Evolutionary conservation across 2,888 invertebrate genomes (phyloP).

Genomic region (Phoronis australis): DNA sequence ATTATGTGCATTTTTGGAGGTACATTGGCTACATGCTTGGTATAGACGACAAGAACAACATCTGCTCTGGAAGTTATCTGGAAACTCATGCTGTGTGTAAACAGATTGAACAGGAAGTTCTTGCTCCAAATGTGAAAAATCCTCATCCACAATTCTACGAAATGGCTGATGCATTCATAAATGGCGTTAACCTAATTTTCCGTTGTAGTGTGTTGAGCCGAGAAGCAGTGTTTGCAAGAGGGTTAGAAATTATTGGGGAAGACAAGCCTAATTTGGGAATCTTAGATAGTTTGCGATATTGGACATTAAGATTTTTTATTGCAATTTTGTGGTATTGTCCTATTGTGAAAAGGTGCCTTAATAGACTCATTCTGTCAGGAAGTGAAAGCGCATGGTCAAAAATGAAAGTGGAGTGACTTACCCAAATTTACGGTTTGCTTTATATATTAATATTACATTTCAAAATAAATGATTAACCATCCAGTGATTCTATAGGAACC

Average conservation of each 20-base stretch:
- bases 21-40: conserved; percentile 77
- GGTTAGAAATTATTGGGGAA: conserved; percentile 11
- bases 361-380: background rate
- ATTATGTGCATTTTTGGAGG: conserved; percentile 77
- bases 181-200: conserved; percentile 20
- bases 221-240: conserved; percentile 19
- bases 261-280: background rate
- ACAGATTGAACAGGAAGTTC: conserved; percentile 28
- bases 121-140: conserved; percentile 24
- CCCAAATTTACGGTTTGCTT: no score
- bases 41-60: conserved; percentile 62
- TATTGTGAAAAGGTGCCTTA: background rate
- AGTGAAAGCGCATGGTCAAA: no score
- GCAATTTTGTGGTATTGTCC: background rate
- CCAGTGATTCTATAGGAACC: no score
- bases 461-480: no score
- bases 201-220: conserved; percentile 11
- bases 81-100: conserved; percentile 26
- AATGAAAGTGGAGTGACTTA: no score
- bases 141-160: conserved; percentile 28
- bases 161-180: conserved; percentile 34
- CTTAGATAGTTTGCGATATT: conserved; percentile 1
- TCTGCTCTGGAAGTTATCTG: conserved; percentile 26
- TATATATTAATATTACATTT: no score
- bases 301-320: background rate